Base-by-base conservation (phyloP, 64 coral and sea anemone species). In the Montipora efflorescens region DNA sequence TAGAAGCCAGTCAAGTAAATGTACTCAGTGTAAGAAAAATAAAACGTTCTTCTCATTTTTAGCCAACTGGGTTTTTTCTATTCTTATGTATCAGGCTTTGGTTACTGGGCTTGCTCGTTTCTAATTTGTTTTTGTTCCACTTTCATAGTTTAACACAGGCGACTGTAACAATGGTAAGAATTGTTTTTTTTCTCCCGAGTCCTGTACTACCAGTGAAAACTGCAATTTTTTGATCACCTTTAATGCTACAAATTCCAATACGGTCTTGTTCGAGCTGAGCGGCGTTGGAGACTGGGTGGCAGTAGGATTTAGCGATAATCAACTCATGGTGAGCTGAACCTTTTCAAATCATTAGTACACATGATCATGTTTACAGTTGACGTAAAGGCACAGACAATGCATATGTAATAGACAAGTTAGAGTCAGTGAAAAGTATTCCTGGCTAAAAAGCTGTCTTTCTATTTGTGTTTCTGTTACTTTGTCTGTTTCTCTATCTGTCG, bases 181-280 rank as follows among this genome's bases (percentile, higher is more conserved):
- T 2, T 88, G 94, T 47, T 92, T 81, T 71, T 58, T 3, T 5
- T 20, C 15, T 28, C 94, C 94, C 48, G 79, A 25, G 0, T 20
- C 48, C 5, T 95, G 94, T 73, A 19, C 19, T 15, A 28, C 43
- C 1, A 50, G 47, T 19, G 47, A 45, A 78, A 52, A 76, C 67
- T 95, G 94, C 15, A 6, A 92, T 14, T 95, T 91, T 23, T 49
- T 95, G 16, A 83, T 95, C 12, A 95, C 94, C 13, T 95, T 92
- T 76, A 78, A 68, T 9, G 59, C 76, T 3, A 57, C 22, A 21
- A n/a, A 44, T 1, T 11, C 8, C 16, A 47, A 43, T 25, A 70
- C 81, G 12, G 48, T 95, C 8, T 12, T 48, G n/a, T 95, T 95
- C 72, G 94, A 95, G 64, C 64, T 95, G 0, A 92, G 89, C 9